phyloP scores from a whole-genome alignment of 2,113 vertebrate genomes.

The Spizaetus ornatus region DNA sequence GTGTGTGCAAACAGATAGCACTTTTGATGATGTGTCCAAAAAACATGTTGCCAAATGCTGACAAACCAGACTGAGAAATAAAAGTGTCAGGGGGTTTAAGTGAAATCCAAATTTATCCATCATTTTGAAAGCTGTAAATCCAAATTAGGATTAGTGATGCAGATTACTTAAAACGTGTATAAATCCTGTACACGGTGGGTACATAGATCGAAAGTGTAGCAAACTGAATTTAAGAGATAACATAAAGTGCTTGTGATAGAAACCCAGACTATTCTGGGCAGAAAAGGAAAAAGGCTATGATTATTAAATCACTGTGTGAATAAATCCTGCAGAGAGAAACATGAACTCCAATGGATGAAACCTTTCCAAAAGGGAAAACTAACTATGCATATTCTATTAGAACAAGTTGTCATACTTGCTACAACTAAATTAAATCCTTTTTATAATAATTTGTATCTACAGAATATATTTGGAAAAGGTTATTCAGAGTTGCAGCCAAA shows the following conservation, averaged over 20 bases:
- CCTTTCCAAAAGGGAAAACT: not conserved
- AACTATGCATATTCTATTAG: not conserved
- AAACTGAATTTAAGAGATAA: constrained; percentile 33
- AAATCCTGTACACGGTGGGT: not conserved
- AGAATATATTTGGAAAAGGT: not conserved
- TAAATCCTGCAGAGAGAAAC: not conserved
- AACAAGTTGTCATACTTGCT: not conserved
- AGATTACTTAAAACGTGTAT: not conserved
- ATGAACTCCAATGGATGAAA: not conserved
- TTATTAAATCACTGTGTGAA: not conserved
- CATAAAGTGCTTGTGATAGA: not conserved
- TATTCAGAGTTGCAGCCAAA: constrained; percentile 1
- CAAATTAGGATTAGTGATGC: constrained; percentile 52
- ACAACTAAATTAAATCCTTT: not conserved
- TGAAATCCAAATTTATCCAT: constrained; percentile 5
- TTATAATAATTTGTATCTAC: not conserved
- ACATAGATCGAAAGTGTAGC: not conserved
- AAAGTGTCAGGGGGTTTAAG: constrained; percentile 3
- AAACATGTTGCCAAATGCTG: not conserved
- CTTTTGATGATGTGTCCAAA: not conserved
- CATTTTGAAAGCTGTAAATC: constrained; percentile 39
- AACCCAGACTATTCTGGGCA: not conserved
- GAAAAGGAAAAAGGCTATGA: not conserved
- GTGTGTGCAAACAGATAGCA: not conserved
- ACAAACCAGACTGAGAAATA: not conserved